Percentiles rank a stretch among this genome's conserved stretches.
Evolutionary conservation across 2,113 vertebrate species (phyloP).

Genomic region (Labeo catla): DNA sequence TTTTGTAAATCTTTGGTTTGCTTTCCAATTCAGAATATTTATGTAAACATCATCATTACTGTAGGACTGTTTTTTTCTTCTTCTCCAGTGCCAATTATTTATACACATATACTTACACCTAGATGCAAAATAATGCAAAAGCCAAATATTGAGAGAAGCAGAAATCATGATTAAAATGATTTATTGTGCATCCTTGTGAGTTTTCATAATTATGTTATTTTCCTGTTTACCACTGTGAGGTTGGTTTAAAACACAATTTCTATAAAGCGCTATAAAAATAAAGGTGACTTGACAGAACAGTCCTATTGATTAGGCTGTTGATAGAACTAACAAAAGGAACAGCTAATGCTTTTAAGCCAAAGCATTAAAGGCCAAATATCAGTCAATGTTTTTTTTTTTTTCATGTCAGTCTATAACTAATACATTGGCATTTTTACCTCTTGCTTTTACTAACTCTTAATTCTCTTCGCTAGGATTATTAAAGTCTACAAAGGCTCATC

Average conservation of each 20-base stretch:
- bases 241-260: background rate
- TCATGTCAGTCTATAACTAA: too few species aligned
- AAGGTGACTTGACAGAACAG: background rate
- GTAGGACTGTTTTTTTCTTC: background rate
- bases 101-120: background rate
- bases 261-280: background rate
- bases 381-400: background rate
- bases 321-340: background rate
- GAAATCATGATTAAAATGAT: too few species aligned
- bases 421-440: background rate
- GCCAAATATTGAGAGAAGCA: too few species aligned
- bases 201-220: background rate
- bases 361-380: background rate
- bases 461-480: background rate
- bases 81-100: background rate
- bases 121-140: background rate
- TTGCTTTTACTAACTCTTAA: background rate
- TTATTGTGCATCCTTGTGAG: too few species aligned
- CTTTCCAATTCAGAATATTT: background rate
- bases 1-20: conserved; percentile 35
- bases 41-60: background rate
- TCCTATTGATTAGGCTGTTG: background rate
- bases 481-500: conserved; percentile 26
- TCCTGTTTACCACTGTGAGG: too few species aligned
- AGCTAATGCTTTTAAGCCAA: too few species aligned